Conservation (phyloP, 2,888 invertebrate species). For the Aspidiotus destructor region DNA sequence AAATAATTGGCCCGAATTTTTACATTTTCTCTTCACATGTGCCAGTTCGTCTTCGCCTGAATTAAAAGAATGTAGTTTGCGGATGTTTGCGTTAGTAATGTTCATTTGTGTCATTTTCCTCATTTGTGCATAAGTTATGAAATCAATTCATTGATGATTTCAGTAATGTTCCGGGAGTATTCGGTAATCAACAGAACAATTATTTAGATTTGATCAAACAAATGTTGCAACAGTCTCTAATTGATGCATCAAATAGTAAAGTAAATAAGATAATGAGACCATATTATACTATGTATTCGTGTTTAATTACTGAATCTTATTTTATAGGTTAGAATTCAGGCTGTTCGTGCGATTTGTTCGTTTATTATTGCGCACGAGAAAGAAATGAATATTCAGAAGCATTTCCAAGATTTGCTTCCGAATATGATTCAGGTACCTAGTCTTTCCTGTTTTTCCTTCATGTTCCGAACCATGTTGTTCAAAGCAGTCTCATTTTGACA, state of each 20-base stretch:
- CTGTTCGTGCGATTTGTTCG: conserved; percentile 71
- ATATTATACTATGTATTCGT: neutral
- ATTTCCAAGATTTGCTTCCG: conserved; percentile 75
- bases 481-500: neutral
- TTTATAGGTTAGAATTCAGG: conserved; percentile 60
- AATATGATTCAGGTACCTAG: conserved; percentile 56
- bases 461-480: neutral
- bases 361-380: conserved; percentile 90
- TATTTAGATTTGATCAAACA: conserved; percentile 89
- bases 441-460: neutral
- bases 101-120: neutral
- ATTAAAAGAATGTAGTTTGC: conserved; percentile 84
- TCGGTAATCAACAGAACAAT: conserved; percentile 87
- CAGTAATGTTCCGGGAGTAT: conserved; percentile 88
- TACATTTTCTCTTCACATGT: conserved; percentile 84
- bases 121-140: neutral
- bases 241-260: conserved; percentile 28
- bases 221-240: conserved; percentile 70
- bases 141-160: conserved; percentile 35
- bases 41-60: conserved; percentile 72
- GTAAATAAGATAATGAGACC: conserved; percentile 10
- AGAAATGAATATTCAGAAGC: conserved; percentile 78
- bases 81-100: conserved; percentile 75
- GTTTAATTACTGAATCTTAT: neutral
- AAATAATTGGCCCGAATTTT: conserved; percentile 93